Percentiles rank a stretch among this genome's conserved stretches.
Conservation (phyloP, 2,113 vertebrate genomes). For the Pseudorasbora parva region DNA sequence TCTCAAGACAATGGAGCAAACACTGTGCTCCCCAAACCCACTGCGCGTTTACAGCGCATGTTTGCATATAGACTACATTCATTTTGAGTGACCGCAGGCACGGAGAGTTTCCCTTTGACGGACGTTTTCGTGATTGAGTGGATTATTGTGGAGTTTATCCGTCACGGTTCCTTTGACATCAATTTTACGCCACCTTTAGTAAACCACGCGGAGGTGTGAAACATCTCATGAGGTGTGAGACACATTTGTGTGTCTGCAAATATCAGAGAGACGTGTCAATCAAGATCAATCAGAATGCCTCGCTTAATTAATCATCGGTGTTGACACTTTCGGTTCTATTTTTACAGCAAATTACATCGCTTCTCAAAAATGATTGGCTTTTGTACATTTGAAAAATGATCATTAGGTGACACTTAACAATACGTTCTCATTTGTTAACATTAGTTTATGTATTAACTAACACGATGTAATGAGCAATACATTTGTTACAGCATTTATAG, state of each 20-base stretch:
- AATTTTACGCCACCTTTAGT: constrained; percentile 37
- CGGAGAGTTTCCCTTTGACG: constrained; percentile 29
- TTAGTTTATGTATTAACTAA: too few relatives aligned
- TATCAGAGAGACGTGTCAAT: constrained; percentile 13
- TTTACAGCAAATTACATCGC: not conserved
- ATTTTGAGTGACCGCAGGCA: constrained; percentile 2
- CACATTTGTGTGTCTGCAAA: not conserved
- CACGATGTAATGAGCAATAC: too few relatives aligned
- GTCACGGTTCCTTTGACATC: constrained; percentile 39
- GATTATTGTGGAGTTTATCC: constrained; percentile 40
- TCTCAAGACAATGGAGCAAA: constrained; percentile 56
- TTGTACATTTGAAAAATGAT: not conserved
- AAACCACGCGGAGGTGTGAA: not conserved
- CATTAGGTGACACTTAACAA: too few relatives aligned
- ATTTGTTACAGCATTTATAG: too few relatives aligned
- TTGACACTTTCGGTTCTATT: not conserved
- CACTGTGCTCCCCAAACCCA: constrained; percentile 41
- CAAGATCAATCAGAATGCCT: constrained; percentile 7
- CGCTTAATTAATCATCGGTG: not conserved
- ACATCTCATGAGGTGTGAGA: too few relatives aligned
- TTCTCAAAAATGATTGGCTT: not conserved
- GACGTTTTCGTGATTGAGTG: constrained; percentile 41
- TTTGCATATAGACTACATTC: constrained; percentile 63
- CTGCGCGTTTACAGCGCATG: constrained; percentile 13
- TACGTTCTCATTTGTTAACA: too few relatives aligned